Evolutionary conservation across 2,888 invertebrate genomes (phyloP), one percentile per base, ranked within the genome.

Genomic region (Hydroisotoma schaefferi): DNA sequence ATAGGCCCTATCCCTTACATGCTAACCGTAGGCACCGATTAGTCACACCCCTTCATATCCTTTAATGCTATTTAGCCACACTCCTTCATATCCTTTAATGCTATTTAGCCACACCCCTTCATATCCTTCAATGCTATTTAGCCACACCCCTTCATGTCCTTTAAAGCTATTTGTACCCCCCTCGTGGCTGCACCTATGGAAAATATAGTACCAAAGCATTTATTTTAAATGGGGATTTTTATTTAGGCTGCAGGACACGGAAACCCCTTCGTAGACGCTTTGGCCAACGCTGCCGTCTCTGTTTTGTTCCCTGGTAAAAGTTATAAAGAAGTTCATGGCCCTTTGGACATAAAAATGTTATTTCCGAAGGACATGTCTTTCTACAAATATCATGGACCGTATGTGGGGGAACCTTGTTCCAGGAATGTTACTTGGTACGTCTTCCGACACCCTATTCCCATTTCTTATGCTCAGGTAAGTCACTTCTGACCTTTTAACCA

Each of bases 321-420:
- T 15, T 49, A 57, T 3, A 58, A 57, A 40, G 49, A 59, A 55
- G 59, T 61, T 44, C 68, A 69, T 54, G 68, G 68, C 2, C 64
- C 66, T 1, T n/a, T 69, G 1, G 61, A 64, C 38, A 27, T 69
- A 3, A 67, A 60, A 57, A 47, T 52, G 22, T n/a, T 69, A 3
- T 65, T 61, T 20, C 68, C 66, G 1, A 28, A 27, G 15, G 64
- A 69, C 37, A 28, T 65, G 10, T 53, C 48, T n/a, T 57, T 64
- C 43, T 48, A 58, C 2, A 62, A 61, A 33, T 66, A 67, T 27
- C 43, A 37, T 47, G 68, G 64, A 12, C n/a, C 55, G 0, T 63
- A 63, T 25, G n/a, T 49, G 27, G 29, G 40, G 20, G 47, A 59
- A 25, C 68, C 68, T 4, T 69, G 68, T 55, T 46, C 60, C 1